Percentiles rank a stretch among this genome's conserved stretches.
Conservation (phyloP, 2,797 vertebrate genomes). For the Gymnoscopelus microlampas region DNA sequence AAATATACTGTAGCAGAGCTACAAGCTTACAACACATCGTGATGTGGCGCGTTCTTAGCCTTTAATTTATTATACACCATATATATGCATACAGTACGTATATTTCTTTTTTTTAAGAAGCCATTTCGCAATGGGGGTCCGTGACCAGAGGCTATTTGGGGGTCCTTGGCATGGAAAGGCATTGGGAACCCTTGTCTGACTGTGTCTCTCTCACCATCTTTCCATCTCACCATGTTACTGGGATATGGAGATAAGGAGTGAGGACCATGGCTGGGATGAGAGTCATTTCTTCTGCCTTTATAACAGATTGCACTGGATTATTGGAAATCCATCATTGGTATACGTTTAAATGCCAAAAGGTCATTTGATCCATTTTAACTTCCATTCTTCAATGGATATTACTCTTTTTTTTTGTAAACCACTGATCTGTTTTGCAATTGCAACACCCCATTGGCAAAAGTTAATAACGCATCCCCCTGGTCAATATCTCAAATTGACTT, state of each 20-base stretch:
- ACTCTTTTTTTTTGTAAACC: not conserved
- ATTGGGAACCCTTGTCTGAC: no score
- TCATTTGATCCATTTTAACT: constrained; percentile 17
- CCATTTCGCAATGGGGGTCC: no score
- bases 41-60: no score
- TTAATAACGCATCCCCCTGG: constrained; percentile 44
- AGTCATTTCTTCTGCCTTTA: not conserved
- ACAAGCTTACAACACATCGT: no score
- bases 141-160: no score
- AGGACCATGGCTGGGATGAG: constrained; percentile 30
- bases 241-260: constrained; percentile 31
- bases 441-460: constrained; percentile 34
- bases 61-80: no score
- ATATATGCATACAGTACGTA: no score
- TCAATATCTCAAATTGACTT: constrained; percentile 40
- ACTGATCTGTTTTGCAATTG: constrained; percentile 12
- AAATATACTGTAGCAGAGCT: no score
- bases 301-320: not conserved
- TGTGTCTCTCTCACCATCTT: not conserved
- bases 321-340: constrained; percentile 16
- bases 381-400: not conserved
- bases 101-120: no score
- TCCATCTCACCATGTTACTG: not conserved
- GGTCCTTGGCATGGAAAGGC: no score
- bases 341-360: constrained; percentile 26